phyloP scores from a whole-genome alignment of 2,797 vertebrate species.

The Molossus molossus region DNA sequence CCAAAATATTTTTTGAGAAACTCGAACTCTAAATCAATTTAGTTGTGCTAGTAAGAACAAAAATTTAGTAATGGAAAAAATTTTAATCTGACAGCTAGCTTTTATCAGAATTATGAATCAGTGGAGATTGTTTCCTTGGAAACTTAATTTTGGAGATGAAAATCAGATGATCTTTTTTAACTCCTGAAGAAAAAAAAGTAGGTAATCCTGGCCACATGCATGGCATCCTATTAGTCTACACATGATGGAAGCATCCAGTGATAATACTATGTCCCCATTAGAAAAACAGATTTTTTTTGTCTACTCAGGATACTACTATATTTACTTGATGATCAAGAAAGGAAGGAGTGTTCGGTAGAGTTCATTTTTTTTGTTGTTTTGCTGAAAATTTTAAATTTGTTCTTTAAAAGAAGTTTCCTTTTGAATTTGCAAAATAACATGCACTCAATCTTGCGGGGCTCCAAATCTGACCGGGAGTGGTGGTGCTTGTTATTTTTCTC shows the following conservation, averaged over 20 bases:
- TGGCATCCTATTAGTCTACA: neutral
- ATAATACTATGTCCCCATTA: neutral
- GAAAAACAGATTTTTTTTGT: neutral
- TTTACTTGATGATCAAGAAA: neutral
- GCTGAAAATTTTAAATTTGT: neutral
- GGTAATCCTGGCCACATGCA: neutral
- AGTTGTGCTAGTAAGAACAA: constrained; percentile 61
- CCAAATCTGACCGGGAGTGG: neutral
- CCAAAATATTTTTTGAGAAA: constrained; percentile 82
- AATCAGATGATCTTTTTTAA: constrained; percentile 10
- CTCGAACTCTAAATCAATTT: constrained; percentile 76
- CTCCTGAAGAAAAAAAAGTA: neutral
- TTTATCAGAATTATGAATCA: constrained; percentile 65
- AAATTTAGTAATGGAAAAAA: constrained; percentile 73
- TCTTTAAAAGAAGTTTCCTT: neutral
- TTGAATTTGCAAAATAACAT: constrained; percentile 7
- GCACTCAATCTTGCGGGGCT: neutral
- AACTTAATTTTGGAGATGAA: constrained; percentile 60
- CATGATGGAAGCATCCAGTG: neutral
- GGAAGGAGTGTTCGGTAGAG: neutral
- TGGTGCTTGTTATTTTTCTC: neutral
- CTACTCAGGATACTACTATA: neutral
- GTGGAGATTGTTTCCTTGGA: constrained; percentile 29
- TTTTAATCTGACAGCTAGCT: constrained; percentile 32
- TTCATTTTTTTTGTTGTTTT: neutral